Evolutionary conservation across 2,113 vertebrate genomes (phyloP).

Genomic region (Paramisgurnus dabryanus): DNA sequence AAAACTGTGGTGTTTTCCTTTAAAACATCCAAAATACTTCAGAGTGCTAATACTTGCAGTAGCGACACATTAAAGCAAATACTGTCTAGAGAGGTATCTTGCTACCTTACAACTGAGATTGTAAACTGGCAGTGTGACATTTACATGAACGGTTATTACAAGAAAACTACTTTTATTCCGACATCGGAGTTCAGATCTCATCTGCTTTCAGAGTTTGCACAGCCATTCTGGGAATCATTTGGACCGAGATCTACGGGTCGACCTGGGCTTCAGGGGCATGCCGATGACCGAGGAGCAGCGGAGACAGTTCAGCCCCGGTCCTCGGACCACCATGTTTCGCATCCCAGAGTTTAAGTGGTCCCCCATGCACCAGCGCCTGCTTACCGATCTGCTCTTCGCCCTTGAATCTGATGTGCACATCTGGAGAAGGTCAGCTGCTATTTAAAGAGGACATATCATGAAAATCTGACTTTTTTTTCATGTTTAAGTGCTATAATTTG

Average conservation of each 20-base stretch:
- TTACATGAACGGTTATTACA: neutral
- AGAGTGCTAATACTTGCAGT: too few relatives aligned
- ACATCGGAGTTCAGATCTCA: neutral
- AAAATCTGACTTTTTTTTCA: too few relatives aligned
- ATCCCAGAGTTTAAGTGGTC: conserved; percentile 99
- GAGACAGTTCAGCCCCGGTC: conserved; percentile 95
- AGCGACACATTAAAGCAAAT: too few relatives aligned
- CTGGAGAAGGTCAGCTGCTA: conserved; percentile 88
- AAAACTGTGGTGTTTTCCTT: too few relatives aligned
- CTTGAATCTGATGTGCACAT: conserved; percentile 97
- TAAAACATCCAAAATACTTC: too few relatives aligned
- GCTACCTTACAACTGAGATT: too few relatives aligned
- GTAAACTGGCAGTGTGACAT: too few relatives aligned
- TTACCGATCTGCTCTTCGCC: conserved; percentile 95
- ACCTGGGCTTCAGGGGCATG: conserved; percentile 94
- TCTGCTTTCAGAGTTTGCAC: conserved; percentile 82
- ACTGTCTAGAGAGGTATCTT: too few relatives aligned
- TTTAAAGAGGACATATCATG: neutral
- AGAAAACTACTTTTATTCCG: too few relatives aligned
- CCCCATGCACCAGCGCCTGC: conserved; percentile 94
- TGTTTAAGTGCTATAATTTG: too few relatives aligned
- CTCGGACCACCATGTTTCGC: conserved; percentile 98
- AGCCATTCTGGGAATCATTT: conserved; percentile 82
- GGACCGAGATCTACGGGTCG: conserved; percentile 91
- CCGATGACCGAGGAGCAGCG: conserved; percentile 97